A percentile compares a stretch with the other conserved stretches of the same genome.
Evolutionary conservation across 1,140 invertebrate species (phyloP).

Genomic region (Lepidurus couesii): DNA sequence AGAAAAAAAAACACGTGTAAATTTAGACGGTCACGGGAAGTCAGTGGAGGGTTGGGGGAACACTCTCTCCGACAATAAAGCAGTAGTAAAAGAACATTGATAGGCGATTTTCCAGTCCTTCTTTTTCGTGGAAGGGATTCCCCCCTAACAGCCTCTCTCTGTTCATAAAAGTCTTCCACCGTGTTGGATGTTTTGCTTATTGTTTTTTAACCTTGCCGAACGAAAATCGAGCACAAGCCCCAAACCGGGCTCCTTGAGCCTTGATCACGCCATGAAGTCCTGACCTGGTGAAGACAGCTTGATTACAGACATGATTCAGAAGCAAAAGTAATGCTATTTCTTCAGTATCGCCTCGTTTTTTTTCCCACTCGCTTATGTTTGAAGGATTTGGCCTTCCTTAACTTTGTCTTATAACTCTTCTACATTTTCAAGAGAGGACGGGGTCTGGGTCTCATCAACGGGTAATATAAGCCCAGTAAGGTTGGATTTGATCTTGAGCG

Average conservation of each 20-base stretch:
- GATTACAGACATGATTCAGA: constrained; percentile 3
- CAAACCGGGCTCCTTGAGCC: not conserved
- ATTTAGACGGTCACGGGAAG: not conserved
- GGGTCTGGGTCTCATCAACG: constrained; percentile 4
- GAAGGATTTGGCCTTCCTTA: not conserved
- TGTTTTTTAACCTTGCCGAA: not conserved
- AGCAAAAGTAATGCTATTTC: constrained; percentile 14
- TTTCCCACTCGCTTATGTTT: not conserved
- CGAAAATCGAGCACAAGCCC: not conserved
- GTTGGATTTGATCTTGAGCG: constrained; percentile 10
- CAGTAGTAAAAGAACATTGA: not conserved
- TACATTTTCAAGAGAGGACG: not conserved
- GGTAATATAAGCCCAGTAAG: constrained; percentile 19
- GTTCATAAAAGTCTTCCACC: not conserved
- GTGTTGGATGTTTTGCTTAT: not conserved
- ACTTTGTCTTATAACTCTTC: not conserved
- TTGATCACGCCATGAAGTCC: not conserved
- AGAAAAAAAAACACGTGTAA: not conserved
- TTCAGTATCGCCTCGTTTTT: not conserved
- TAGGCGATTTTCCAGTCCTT: not conserved
- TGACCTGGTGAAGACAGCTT: not conserved
- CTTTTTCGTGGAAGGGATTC: not conserved
- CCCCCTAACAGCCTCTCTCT: not conserved
- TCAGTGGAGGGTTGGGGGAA: not conserved
- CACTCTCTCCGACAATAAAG: not conserved